Percentiles rank a stretch among this genome's conserved stretches.
Conservation (phyloP, 1,140 invertebrate genomes). For the Lucilia cuprina region DNA sequence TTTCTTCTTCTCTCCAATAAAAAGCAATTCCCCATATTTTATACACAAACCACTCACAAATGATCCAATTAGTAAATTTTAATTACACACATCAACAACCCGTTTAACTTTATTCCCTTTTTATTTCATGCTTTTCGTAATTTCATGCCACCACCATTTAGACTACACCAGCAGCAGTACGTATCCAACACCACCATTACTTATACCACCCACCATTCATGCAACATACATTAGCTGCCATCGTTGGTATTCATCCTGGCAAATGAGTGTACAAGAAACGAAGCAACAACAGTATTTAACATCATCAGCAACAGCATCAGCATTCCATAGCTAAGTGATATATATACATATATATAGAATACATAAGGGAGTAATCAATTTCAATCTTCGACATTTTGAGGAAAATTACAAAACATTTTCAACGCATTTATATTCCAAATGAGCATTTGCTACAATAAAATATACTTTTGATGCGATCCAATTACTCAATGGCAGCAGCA, state of each 20-base stretch:
- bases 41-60: conserved; percentile 22
- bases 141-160: neutral
- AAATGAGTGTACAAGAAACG: neutral
- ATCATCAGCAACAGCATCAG: neutral
- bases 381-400: conserved; percentile 41
- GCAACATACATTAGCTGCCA: too few relatives aligned
- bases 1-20: too few relatives aligned
- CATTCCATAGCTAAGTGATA: neutral
- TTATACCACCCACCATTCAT: neutral
- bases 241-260: neutral
- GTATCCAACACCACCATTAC: neutral
- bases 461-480: conserved; percentile 39
- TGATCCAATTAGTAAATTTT: conserved; percentile 37
- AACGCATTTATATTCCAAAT: conserved; percentile 40
- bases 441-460: conserved; percentile 37
- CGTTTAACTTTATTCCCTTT: conserved; percentile 19
- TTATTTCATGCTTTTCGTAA: neutral
- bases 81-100: conserved; percentile 35
- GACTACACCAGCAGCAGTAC: too few relatives aligned
- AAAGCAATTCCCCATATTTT: too few relatives aligned
- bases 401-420: conserved; percentile 41
- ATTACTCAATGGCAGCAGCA: conserved; percentile 37
- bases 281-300: neutral
- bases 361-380: conserved; percentile 38
- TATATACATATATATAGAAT: too few relatives aligned